Base-by-base conservation (phyloP, 2,888 invertebrate genomes). In the Chrysopilus asiliformis region DNA sequence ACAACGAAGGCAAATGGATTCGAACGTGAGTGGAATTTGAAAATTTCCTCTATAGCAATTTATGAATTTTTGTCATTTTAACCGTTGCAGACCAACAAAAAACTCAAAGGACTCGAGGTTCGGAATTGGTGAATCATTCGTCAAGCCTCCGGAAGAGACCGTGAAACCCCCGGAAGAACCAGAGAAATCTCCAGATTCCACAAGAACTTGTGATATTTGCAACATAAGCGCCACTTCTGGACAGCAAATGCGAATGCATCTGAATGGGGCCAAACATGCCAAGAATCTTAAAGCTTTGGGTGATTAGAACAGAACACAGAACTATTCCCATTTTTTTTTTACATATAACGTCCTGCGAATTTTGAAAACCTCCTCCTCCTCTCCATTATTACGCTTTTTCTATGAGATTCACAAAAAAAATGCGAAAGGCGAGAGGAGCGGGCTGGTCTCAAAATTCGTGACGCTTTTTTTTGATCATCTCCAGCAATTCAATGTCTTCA, bases 211-310 rank as follows among this genome's bases (percentile, higher is more conserved):
- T 32, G 45, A 48, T 4, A 27, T 57, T 9, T 61, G 62, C 39
- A 51, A 52, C 6, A 53, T 58, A 1, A 42, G 42, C n/a, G 57
- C 74, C 10, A 75, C 73, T 45, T 72, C 74, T 0, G 71, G 72
- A 44, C 56, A 57, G 9, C 74, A 73, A 48, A 75, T 79, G 54
- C 64, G 67, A 19, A 68, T 71, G 46, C 79, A 79, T 51, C 58
- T 75, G 17, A 47, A 53, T 4, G 61, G 61, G 2, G 36, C 43
- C 2, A 57, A 54, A 34, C 61, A 62, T 41, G 47, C 49, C 8
- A 60, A 55, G 41, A 60, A 56, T 39, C 31, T 62, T 2, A 52
- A 52, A 32, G 33, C 41, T 2, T 37, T 45, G 3, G 49, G 41
- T 12, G 37, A 43, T 8, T 15, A 32, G 22, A 2, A 13, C 8